Evolutionary conservation across 2,797 vertebrate genomes (phyloP), one percentile per base, ranked within the genome.

Genomic region (Otolemur crassicaudatus): DNA sequence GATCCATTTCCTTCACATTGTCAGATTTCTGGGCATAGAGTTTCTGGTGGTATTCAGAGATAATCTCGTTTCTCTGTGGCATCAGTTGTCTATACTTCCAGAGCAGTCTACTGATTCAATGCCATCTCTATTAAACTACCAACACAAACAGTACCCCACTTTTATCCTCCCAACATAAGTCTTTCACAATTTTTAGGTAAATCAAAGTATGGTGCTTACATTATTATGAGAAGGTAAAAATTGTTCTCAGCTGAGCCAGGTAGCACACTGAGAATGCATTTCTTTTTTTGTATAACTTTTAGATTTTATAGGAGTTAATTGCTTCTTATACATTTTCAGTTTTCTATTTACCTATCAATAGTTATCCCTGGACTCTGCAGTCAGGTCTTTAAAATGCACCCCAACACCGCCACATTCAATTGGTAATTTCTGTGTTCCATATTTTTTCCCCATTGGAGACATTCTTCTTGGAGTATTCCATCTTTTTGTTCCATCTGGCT

Each of bases 101-200:
- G 46, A 49, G 46, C 46, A 49, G 3, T 49, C 46, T 49, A 49
- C 10, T 12, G 46, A 49, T 49, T 49, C 46, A 49, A 49, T 49
- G 46, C 46, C 46, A 49, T 49, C 12, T 12, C 46, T 49, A 49
- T 49, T 49, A 49, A 49, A 49, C 11, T 49, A 49, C 46, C 46
- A 49, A 49, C 46, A 67, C 31, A 83, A 73, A 84, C 14, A 95
- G 13, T 94, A 85, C 20, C 16, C 53, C 43, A 58, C 29, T 46
- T 69, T n/a, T 53, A 63, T 40, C 14, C 13, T 89, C 34, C 76
- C 63, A 70, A 53, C 37, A 61, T 75, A 91, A 95, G 80, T 67
- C 77, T 95, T 92, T 56, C 31, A 40, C 19, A 58, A 46, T 34
- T 96, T 91, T 91, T 81, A 65, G 37, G 60, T 94, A 73, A 61